Base-by-base conservation (phyloP, 1,140 invertebrate species). In the Drosophila serrata region DNA sequence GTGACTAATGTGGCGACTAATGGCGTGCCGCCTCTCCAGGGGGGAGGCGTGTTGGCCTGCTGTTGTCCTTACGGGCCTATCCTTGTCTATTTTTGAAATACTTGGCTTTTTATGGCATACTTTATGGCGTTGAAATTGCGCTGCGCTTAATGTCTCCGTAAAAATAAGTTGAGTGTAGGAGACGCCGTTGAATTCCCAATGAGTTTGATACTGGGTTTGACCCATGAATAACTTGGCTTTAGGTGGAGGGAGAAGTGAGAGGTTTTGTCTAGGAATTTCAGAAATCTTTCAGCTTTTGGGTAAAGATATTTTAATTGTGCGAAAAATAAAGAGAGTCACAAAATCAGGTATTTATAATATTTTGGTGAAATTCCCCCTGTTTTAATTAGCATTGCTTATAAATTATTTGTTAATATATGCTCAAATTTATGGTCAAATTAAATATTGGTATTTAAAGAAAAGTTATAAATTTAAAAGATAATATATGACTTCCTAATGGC, bases 71-170 rank as follows among this genome's bases (percentile, higher is more conserved):
- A 51, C 11, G 74, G 55, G 60, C 58, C 61, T 77, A 68, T 79
- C 55, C 62, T 73, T 80, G 63, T 78, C 68, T 78, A 67, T 84
- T 88, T 88, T 64, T 72, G 75, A 68, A 73, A 82, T 79, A 64
- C 68, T 90, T 84, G 81, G 64, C 65, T 69, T 84, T 88, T 75
- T 84, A 84, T 90, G 69, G 85, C 78, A 90, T 90, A 90, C 81
- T 90, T 90, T 90, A 90, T 81, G 85, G 85, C 85, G 85, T 76
- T 87, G 75, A 69, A 78, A 82, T 82, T 78, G 79, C 60, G 79
- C 60, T 77, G 48, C 75, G 79, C 61, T 67, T 82, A 79, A 82
- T 82, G 81, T 82, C 74, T 53, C 67, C 63, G 51, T 62, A 55
- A 58, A 40, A 45, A 27, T 22, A 39, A 58, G 35, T 15, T 42